Conservation (phyloP, 2,113 vertebrate species). For the Fulica atra region DNA sequence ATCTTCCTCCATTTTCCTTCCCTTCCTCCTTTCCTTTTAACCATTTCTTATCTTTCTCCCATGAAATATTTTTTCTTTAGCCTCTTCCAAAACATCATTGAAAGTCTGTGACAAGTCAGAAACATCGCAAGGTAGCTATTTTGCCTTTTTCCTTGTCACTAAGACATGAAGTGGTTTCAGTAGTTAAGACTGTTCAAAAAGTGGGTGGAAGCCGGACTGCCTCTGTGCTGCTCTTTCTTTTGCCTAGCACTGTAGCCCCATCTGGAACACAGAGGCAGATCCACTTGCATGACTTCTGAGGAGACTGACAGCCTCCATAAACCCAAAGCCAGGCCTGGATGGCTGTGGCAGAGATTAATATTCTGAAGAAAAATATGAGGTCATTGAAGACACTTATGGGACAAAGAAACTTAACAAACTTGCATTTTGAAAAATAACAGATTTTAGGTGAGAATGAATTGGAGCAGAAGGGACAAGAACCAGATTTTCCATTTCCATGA, state of each 20-base stretch:
- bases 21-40: background rate
- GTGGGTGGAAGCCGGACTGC: background rate
- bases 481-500: background rate
- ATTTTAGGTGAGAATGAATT: background rate
- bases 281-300: background rate
- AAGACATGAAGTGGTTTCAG: background rate
- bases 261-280: background rate
- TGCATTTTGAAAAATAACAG: background rate
- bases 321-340: background rate
- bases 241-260: background rate
- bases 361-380: background rate
- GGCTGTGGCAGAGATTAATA: background rate
- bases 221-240: background rate
- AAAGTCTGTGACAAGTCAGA: background rate
- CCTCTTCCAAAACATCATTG: background rate
- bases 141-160: background rate
- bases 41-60: background rate
- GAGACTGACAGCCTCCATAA: background rate
- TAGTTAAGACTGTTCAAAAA: background rate
- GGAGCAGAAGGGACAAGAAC: background rate
- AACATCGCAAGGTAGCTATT: background rate
- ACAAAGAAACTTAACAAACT: background rate
- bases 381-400: background rate
- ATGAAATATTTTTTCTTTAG: background rate
- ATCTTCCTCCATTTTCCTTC: background rate